These are phyloP conservation scores for Anguilla megastoma DNA, from an alignment of 2,797 vertebrate genomes.

Conservation along the genomic window DNA sequence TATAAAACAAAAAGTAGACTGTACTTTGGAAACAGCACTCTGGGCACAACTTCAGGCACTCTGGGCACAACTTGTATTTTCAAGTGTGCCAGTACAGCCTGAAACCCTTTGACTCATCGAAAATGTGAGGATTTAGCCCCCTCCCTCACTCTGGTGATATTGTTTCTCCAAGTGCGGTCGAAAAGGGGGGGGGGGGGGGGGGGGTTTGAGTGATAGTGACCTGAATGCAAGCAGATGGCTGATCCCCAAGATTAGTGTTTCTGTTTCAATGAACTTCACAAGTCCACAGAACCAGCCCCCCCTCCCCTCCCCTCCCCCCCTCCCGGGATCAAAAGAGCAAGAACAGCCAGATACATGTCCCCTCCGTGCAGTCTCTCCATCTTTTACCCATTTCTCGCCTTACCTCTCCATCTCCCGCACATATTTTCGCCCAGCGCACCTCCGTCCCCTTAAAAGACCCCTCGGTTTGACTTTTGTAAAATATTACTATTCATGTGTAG, in stretches of 20 bases:
- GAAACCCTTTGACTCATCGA: not conserved
- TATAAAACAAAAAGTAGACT: not conserved
- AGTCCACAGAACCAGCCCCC: not conserved
- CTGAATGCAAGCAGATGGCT: conserved; percentile 18
- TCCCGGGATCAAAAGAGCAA: not conserved
- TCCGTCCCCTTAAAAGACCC: conserved; percentile 39
- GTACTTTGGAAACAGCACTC: not conserved
- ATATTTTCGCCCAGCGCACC: not conserved
- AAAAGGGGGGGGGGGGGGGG: not conserved
- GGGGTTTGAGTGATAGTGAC: not conserved
- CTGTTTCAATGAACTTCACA: conserved; percentile 10
- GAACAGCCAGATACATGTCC: not conserved
- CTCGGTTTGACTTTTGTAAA: conserved; percentile 42
- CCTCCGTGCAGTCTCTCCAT: not conserved
- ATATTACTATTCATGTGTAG: conserved; percentile 50
- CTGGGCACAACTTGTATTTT: not conserved
- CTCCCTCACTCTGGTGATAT: not conserved
- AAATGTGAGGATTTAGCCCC: not conserved
- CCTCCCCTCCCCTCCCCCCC: too few relatives aligned
- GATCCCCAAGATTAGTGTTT: conserved; percentile 16
- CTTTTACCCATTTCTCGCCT: not conserved
- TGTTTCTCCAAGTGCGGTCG: not conserved
- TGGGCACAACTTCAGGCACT: not conserved
- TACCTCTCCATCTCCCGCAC: not conserved
- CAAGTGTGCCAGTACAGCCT: not conserved